Percentiles rank a stretch among this genome's conserved stretches.
These are phyloP conservation scores for Chaetodon trifascialis DNA, from an alignment of 2,113 vertebrate species.

Conservation along the genomic window DNA sequence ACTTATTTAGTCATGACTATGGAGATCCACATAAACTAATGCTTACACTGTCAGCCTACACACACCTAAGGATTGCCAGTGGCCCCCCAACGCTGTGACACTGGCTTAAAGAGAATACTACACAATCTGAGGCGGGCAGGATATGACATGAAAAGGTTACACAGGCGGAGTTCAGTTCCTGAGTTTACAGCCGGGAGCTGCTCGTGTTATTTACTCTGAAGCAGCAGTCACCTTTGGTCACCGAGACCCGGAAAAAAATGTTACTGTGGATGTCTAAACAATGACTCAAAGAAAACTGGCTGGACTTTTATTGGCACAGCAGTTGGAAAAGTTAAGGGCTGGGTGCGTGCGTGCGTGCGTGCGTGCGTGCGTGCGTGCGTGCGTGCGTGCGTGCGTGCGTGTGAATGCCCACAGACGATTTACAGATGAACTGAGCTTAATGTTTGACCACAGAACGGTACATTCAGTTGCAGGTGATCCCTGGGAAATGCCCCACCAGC, in stretches of 20 bases:
- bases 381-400: too few species aligned
- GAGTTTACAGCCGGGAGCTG: slow-evolving; percentile 52
- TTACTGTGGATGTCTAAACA: slow-evolving; percentile 40
- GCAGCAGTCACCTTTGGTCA: slow-evolving; percentile 46
- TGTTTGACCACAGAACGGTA: slow-evolving; percentile 36
- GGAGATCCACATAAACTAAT: not conserved
- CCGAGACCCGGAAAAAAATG: not conserved
- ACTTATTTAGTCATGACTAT: not conserved
- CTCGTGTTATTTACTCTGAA: slow-evolving; percentile 45
- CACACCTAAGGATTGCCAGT: slow-evolving; percentile 7
- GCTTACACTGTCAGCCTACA: not conserved
- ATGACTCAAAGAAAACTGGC: slow-evolving; percentile 39
- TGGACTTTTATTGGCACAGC: slow-evolving; percentile 22
- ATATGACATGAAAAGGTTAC: slow-evolving; percentile 65
- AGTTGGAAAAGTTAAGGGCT: slow-evolving; percentile 33
- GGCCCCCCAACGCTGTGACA: slow-evolving; percentile 26
- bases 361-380: not conserved
- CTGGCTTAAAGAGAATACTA: not conserved
- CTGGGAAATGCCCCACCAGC: slow-evolving; percentile 35
- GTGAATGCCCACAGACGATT: not conserved
- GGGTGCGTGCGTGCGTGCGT: not conserved
- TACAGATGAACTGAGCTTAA: slow-evolving; percentile 28
- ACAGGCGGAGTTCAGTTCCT: slow-evolving; percentile 61
- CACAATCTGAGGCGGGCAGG: slow-evolving; percentile 20
- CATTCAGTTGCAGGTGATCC: slow-evolving; percentile 31